Base-by-base conservation (phyloP, 2,888 invertebrate genomes). In the Melipona beecheii region DNA sequence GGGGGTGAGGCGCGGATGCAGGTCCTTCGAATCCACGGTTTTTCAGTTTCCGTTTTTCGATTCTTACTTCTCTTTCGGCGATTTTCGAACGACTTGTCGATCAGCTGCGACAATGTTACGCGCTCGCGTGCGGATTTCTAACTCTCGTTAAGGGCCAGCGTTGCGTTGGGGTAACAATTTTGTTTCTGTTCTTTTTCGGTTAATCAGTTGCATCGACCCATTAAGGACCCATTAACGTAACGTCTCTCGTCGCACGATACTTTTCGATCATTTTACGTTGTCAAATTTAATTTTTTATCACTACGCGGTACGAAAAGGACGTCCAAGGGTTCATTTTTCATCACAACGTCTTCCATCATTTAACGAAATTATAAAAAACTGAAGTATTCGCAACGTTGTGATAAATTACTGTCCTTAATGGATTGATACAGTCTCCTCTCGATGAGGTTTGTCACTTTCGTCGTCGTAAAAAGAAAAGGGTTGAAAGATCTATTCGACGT, bases 41-140 rank as follows among this genome's bases (percentile, higher is more conserved):
- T 21, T 79, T 17, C 54, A 74, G 78, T 69, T 81, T 78, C 78
- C 66, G 49, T 69, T 43, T 69, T 43, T 72, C 72, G 64, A 62
- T 62, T 43, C 24, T 9, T 62, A 49, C 15, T 21, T 36, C 69
- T 36, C 21, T 17, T 50, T 50, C 36, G 54, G 9, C 54, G 56
- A 75, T 50, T 50, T 50, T 19, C 31, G 2, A 19, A 73, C 50
- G 50, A 50, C 62, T 43, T 27, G 9, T 60, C 49, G 27, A 24
- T 36, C 49, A 9, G 11, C 43, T 11, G 43, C 1, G 11, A 43
- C 9, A 43, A 43, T 43, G 43, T 9, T 43, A 9, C 43, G 36
- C 9, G 36, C 9, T 36, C 36, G 9, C 36, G 43, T 43, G 36
- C 13, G 19, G 13, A 54, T 56, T 56, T 15, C 13, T n/a, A 56